Conservation (phyloP, 2,113 vertebrate species). For the Callaeas wilsoni region DNA sequence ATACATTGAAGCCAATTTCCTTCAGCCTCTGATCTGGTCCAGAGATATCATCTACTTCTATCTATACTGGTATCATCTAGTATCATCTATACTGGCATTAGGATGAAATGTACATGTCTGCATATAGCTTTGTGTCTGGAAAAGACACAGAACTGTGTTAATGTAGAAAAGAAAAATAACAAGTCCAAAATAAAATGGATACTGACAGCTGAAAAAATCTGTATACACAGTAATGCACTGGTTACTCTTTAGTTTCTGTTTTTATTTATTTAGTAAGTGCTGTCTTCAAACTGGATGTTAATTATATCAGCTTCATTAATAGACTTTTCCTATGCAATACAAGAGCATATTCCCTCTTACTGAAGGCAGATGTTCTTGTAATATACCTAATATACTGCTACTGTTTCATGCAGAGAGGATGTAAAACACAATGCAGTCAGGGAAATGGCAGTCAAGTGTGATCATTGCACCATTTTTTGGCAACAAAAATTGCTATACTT, state of each 20-base stretch:
- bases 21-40: not conserved
- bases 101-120: not conserved
- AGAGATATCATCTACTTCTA: not conserved
- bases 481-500: not conserved
- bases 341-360: not conserved
- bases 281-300: not conserved
- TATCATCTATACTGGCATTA: not conserved
- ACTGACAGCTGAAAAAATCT: not conserved
- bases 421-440: not conserved
- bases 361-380: not conserved
- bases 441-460: not conserved
- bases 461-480: not conserved
- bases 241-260: not conserved
- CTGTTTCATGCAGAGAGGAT: not conserved
- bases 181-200: not conserved
- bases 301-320: not conserved
- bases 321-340: not conserved
- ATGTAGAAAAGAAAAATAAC: not conserved
- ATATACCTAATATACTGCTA: not conserved
- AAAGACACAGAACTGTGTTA: not conserved
- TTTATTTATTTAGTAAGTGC: not conserved
- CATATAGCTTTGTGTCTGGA: not conserved
- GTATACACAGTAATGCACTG: not conserved
- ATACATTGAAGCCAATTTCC: constrained; percentile 20
- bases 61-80: not conserved